A percentile compares a stretch with the other conserved stretches of the same genome.
These are phyloP conservation scores for Motacilla alba DNA, from an alignment of 2,113 vertebrate species.

Conservation along the genomic window DNA sequence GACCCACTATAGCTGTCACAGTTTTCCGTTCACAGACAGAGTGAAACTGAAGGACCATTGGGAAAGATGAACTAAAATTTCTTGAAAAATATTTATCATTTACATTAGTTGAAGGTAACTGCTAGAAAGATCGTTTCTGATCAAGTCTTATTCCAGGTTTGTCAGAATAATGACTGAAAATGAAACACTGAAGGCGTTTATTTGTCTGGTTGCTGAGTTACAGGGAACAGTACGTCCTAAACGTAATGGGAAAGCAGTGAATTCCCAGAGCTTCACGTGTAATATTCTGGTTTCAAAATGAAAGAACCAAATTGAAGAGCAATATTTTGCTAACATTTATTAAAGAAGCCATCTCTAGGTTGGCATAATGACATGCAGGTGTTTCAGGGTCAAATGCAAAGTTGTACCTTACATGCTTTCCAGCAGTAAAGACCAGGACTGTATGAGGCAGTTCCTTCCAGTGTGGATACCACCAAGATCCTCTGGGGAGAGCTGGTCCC, in stretches of 20 bases:
- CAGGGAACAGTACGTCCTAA: neutral
- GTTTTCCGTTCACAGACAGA: neutral
- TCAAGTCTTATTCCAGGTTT: neutral
- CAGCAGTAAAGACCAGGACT: neutral
- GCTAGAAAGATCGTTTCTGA: neutral
- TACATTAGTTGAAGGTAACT: neutral
- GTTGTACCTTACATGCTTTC: neutral
- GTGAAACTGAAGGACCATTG: neutral
- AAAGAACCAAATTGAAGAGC: neutral
- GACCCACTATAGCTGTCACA: neutral
- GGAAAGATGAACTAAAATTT: neutral
- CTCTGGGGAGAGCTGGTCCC: neutral
- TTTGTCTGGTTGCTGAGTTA: neutral
- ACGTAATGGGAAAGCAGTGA: neutral
- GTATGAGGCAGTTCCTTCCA: neutral
- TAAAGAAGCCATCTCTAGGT: neutral
- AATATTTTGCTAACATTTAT: neutral
- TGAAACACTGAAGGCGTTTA: neutral
- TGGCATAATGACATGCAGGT: rapidly evolving
- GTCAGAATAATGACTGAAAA: neutral
- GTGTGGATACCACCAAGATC: neutral
- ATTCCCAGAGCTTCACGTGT: neutral
- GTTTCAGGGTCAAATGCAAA: neutral
- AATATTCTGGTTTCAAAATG: neutral
- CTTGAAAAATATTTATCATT: constrained; percentile 19